Percentiles rank a stretch among this genome's conserved stretches.
These are phyloP conservation scores for Cataglyphis altisquamis DNA, from an alignment of 2,888 invertebrate species.

Conservation along the genomic window DNA sequence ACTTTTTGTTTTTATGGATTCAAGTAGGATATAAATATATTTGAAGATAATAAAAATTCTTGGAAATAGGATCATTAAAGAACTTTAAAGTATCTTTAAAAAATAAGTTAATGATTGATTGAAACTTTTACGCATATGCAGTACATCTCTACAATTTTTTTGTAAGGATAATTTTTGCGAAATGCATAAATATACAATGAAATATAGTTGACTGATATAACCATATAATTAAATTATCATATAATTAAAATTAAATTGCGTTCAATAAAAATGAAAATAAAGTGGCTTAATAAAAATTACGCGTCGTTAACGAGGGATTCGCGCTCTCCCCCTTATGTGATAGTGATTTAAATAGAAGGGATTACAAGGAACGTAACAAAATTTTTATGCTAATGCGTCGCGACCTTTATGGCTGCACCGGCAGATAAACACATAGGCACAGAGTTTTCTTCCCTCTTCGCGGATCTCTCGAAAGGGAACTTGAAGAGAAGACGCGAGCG, in stretches of 20 bases:
- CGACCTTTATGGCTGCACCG: slow-evolving; percentile 58
- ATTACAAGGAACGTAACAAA: slow-evolving; percentile 38
- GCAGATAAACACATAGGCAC: slow-evolving; percentile 60
- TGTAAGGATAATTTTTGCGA: background rate
- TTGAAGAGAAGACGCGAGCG: slow-evolving; percentile 48
- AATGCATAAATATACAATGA: background rate
- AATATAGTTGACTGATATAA: background rate
- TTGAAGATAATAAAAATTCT: background rate
- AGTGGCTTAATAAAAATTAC: slow-evolving; percentile 7
- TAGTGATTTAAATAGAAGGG: slow-evolving; percentile 36
- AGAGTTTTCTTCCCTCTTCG: slow-evolving; percentile 59
- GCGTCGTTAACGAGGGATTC: slow-evolving; percentile 44
- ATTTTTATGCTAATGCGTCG: slow-evolving; percentile 56
- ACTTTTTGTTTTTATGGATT: background rate
- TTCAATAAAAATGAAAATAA: slow-evolving; percentile 32
- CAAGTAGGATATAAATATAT: background rate
- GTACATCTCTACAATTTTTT: background rate
- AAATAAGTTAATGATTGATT: background rate
- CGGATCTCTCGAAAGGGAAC: slow-evolving; percentile 35
- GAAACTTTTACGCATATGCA: background rate
- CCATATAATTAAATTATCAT: slow-evolving; percentile 32
- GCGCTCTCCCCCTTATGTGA: background rate
- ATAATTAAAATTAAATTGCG: slow-evolving; percentile 41
- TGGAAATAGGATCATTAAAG: background rate
- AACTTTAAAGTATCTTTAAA: background rate